These are phyloP conservation scores for Parnassius mnemosyne DNA, from an alignment of 2,888 invertebrate genomes.

Conservation along the genomic window DNA sequence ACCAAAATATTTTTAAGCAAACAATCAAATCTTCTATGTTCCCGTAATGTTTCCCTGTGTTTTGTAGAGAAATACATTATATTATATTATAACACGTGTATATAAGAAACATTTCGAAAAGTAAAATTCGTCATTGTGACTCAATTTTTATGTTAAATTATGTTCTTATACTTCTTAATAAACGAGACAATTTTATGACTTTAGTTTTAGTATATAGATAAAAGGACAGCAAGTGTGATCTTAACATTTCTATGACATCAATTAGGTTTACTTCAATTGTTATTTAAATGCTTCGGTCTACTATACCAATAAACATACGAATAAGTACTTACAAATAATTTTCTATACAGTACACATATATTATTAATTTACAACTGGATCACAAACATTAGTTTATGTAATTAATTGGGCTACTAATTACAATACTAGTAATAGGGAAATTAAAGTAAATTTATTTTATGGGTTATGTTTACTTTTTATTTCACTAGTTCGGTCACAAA, in stretches of 20 bases:
- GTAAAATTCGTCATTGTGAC: too few species aligned
- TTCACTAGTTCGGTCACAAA: not conserved
- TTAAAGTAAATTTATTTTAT: not conserved
- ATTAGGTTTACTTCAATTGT: constrained; percentile 10
- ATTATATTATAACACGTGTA: too few species aligned
- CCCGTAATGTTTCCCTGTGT: too few species aligned
- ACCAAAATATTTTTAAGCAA: too few species aligned
- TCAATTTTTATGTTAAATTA: too few species aligned
- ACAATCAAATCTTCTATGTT: too few species aligned
- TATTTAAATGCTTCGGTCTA: constrained; percentile 8
- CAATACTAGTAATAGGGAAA: not conserved
- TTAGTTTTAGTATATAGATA: constrained; percentile 14
- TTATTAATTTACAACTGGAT: too few species aligned
- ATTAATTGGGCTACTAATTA: not conserved
- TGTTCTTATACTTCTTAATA: not conserved
- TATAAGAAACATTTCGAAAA: too few species aligned
- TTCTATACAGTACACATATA: constrained; percentile 22
- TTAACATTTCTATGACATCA: constrained; percentile 21
- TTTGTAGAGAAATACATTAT: too few species aligned
- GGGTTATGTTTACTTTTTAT: not conserved
- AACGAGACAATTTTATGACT: constrained; percentile 9
- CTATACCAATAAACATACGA: constrained; percentile 13
- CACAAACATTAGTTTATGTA: not conserved
- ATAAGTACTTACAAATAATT: constrained; percentile 13
- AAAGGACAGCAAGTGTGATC: constrained; percentile 23